Evolutionary conservation across 2,888 invertebrate genomes (phyloP), one percentile per base, ranked within the genome.

Genomic region (Diplazon laetatorius): DNA sequence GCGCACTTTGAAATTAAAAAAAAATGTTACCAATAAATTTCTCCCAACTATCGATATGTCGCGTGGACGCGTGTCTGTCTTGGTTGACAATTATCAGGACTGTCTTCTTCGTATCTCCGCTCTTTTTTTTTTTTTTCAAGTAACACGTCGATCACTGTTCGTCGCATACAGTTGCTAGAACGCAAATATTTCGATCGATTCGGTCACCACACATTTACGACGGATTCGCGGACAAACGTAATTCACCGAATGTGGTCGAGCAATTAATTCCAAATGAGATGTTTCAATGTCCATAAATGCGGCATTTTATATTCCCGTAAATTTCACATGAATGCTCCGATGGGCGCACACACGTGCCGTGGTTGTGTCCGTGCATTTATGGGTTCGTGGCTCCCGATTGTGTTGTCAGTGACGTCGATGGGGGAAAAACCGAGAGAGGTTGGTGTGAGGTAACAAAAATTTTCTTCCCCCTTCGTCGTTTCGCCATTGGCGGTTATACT

Each of bases 261-360:
- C 42, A 52, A 20, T 42, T 44, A 22, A 18, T 42, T 30, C 68
- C 42, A 52, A 68, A 68, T 55, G 44, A 68, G 16, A 18, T 42
- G 39, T 14, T 16, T 68, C 35, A 55, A 68, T 42, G 37, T 35
- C 30, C 44, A 44, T 10, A 22, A 9, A 48, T 9, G 12, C 10
- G 22, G 14, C 55, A 9, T 55, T 70, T 30, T 50, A 60, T 70
- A 62, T 62, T 18, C 20, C 30, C 14, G 18, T 50, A 42, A 30
- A 65, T 66, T 69, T 71, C 70, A 70, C 66, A 66, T 71, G 74
- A 74, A 74, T 48, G 74, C 65, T 65, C 20, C 42, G 65, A 39
- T 65, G 52, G 22, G 46, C 42, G 44, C 68, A 68, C 65, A 22
- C 44, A 55, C 62, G 46, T 18, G 22, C 5, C 37, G 62, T 44